Evolutionary conservation across 2,113 vertebrate species (phyloP), one percentile per base, ranked within the genome.

Genomic region (Rhea pennata): DNA sequence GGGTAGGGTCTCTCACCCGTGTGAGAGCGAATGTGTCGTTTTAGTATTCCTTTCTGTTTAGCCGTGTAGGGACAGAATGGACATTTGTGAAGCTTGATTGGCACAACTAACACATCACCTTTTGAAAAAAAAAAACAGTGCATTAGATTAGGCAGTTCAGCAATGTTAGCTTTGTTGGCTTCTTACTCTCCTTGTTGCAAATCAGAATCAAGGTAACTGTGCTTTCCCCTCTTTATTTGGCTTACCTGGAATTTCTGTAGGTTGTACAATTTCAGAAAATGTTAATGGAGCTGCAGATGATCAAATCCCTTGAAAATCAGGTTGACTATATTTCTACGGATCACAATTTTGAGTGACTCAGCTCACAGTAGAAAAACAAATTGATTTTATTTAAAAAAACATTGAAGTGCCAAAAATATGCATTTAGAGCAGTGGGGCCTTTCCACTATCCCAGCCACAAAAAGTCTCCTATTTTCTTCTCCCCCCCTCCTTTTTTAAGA

Each of bases 41-140:
- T 99, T 27, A 99, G 98, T 85, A 99, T 99, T 7, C 99, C 99
- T 85, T 99, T 99, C 98, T 99, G 99, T 81, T 99, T 99, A 83
- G 99, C 99, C 2, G 99, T 99, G 98, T 99, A 99, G 4, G 99
- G 99, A 69, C 99, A 99, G 98, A 99, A 99, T 0, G 99, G 99
- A 66, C 99, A 99, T 78, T 99, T 99, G 98, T 99, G 99, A 48
- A 99, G 98, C 97, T 99, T 99, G 96, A 99, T 99, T 2, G 99
- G 99, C 94, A 99, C 98, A 46, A 99, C 98, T 75, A 99, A 95
- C 84, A 99, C 98, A 12, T 99, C 99, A 84, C 99, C 99, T 99
- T 96, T 26, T 6, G 90, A 87, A 39, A 64, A 20, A 64, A 20
- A 0, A 42, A 26, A 8, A 85, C 44, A 3, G 0, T 0, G 36